Percentiles rank a stretch among this genome's conserved stretches.
phyloP scores from a whole-genome alignment of 2,888 invertebrate species.

The Ormyrus rosae region DNA sequence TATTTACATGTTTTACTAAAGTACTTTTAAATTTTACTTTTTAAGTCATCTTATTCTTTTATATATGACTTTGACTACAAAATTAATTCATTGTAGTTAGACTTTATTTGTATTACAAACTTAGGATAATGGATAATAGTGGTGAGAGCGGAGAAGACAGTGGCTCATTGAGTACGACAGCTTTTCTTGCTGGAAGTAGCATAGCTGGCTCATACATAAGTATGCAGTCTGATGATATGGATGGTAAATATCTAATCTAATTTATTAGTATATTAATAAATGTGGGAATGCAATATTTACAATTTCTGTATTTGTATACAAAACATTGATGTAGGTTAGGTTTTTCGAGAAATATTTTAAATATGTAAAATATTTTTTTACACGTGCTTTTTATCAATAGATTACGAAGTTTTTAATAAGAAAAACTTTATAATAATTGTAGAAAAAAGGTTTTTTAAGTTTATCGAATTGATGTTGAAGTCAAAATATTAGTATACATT shows the following conservation, averaged over 20 bases:
- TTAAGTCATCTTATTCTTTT: too few species aligned
- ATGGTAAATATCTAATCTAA: slow-evolving; percentile 62
- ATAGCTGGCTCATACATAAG: slow-evolving; percentile 71
- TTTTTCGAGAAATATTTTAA: too few species aligned
- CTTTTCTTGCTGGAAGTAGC: slow-evolving; percentile 68
- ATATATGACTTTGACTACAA: not conserved
- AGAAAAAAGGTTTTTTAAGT: too few species aligned
- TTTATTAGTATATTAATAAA: slow-evolving; percentile 3
- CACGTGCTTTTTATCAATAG: too few species aligned
- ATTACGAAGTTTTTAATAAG: too few species aligned
- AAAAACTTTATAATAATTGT: too few species aligned
- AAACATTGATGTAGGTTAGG: too few species aligned
- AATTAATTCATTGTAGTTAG: not conserved
- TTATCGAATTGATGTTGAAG: too few species aligned
- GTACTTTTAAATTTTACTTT: too few species aligned
- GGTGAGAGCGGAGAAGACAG: slow-evolving; percentile 74
- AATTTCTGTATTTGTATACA: not conserved
- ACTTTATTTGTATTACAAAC: not conserved
- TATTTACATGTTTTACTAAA: too few species aligned
- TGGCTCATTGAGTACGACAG: slow-evolving; percentile 69
- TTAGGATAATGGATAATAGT: slow-evolving; percentile 70
- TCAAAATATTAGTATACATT: too few species aligned
- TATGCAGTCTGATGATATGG: slow-evolving; percentile 73
- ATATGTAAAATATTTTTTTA: too few species aligned
- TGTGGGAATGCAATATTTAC: slow-evolving; percentile 1